Evolutionary conservation across 1,140 invertebrate genomes (phyloP), one percentile per base, ranked within the genome.

Genomic region (Ruditapes philippinarum): DNA sequence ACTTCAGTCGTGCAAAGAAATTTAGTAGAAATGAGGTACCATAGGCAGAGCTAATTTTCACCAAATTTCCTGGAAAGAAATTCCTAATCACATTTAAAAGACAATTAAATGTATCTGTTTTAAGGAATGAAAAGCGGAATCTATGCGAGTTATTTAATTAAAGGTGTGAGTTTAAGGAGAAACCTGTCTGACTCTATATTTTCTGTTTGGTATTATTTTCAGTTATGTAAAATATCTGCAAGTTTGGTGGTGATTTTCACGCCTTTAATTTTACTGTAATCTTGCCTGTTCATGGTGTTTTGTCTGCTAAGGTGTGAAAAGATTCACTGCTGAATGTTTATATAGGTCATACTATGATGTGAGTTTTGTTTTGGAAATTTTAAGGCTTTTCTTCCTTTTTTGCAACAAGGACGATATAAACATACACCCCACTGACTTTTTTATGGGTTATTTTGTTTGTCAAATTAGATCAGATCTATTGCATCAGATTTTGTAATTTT

Each of bases 101-200:
- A 70, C 65, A 70, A 70, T 70, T 70, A 70, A 70, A 70, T 38
- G 65, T 70, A 70, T 31, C 65, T 70, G 65, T 70, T 70, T 70
- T 70, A 70, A 33, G 65, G 38, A 70, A 70, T 70, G 65, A 70
- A 70, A 70, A 70, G 65, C 65, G 36, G 65, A 40, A 70, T 38
- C 19, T 70, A 38, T 19, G 33, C 14, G 33, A 70, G 65, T 70
- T 70, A 70, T 70, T 38, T 70, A 38, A 70, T 70, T 70, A 70
- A 70, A 70, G 36, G 65, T 70, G 65, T 5, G 31, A 70, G 65
- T 17, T 62, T 36, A 70, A 33, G 33, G 28, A 38, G 65, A 38
- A 2, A n/a, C 19, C 65, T 38, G 65, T 38, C 65, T 70, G 65
- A 70, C 65, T 28, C n/a, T 19, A 36, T 70, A 70, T 38, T 38